A percentile compares a stretch with the other conserved stretches of the same genome.
phyloP scores from a whole-genome alignment of 2,797 vertebrate genomes.

The Sebastes taczanowskii region DNA sequence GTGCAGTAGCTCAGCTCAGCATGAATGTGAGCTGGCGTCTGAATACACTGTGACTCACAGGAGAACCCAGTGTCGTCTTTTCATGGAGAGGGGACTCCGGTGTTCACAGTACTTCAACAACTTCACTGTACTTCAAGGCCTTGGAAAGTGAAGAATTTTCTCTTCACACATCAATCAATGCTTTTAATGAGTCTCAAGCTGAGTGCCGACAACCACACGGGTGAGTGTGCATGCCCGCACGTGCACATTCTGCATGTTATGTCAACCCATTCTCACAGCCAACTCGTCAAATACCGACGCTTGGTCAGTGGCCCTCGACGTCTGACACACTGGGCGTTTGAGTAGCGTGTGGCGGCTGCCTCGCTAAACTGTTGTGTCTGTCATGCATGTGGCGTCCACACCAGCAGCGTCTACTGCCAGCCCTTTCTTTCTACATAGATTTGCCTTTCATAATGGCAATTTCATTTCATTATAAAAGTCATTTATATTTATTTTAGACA shows the following conservation, averaged over 20 bases:
- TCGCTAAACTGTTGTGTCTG: too few species aligned
- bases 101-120: conserved; percentile 20
- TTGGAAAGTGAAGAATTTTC: conserved; percentile 23
- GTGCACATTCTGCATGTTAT: background rate
- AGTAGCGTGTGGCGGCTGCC: too few species aligned
- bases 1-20: conserved; percentile 5
- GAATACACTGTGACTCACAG: conserved; percentile 42
- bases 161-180: background rate
- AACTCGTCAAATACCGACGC: background rate
- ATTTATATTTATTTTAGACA: too few species aligned
- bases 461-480: too few species aligned
- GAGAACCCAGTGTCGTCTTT: conserved; percentile 27
- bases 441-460: too few species aligned
- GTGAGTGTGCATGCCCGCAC: background rate
- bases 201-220: background rate
- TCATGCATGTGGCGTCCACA: rapidly evolving
- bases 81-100: conserved; percentile 13
- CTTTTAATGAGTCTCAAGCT: conserved; percentile 19
- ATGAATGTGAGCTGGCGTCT: conserved; percentile 25
- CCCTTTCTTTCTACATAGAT: too few species aligned
- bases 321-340: background rate
- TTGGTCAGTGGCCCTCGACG: background rate
- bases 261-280: background rate
- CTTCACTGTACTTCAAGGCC: conserved; percentile 25
- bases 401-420: too few species aligned